A percentile compares a stretch with the other conserved stretches of the same genome.
These are phyloP conservation scores for Isurus oxyrinchus DNA, from an alignment of 2,113 vertebrate genomes.

Conservation along the genomic window DNA sequence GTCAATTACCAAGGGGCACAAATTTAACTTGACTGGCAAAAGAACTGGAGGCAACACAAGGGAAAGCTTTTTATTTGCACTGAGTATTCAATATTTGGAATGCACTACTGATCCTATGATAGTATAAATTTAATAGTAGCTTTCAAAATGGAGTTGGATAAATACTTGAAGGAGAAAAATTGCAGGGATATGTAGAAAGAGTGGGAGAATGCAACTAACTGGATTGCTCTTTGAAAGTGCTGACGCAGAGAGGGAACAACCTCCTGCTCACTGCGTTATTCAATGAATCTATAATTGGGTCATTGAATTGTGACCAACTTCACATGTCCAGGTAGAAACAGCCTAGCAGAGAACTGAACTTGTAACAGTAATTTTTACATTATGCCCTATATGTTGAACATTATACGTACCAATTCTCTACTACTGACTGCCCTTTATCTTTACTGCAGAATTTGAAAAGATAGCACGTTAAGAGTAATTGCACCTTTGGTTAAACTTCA, in stretches of 20 bases:
- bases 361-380: background rate
- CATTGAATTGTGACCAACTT: background rate
- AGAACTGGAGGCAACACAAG: too few relatives aligned
- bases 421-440: background rate
- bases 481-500: background rate
- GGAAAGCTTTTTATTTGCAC: too few relatives aligned
- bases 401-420: background rate
- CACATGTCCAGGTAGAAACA: background rate
- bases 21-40: too few relatives aligned
- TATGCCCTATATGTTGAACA: background rate
- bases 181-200: too few relatives aligned
- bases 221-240: too few relatives aligned
- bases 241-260: background rate
- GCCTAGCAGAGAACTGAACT: background rate
- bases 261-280: background rate
- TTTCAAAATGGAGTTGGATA: too few relatives aligned
- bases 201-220: too few relatives aligned
- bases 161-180: too few relatives aligned
- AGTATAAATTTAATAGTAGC: too few relatives aligned
- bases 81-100: too few relatives aligned
- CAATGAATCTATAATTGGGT: background rate
- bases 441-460: background rate
- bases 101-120: too few relatives aligned
- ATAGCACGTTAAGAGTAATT: background rate
- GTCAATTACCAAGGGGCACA: too few relatives aligned